Conservation (phyloP, 2,797 vertebrate genomes). For the Gephyroberyx darwinii region DNA sequence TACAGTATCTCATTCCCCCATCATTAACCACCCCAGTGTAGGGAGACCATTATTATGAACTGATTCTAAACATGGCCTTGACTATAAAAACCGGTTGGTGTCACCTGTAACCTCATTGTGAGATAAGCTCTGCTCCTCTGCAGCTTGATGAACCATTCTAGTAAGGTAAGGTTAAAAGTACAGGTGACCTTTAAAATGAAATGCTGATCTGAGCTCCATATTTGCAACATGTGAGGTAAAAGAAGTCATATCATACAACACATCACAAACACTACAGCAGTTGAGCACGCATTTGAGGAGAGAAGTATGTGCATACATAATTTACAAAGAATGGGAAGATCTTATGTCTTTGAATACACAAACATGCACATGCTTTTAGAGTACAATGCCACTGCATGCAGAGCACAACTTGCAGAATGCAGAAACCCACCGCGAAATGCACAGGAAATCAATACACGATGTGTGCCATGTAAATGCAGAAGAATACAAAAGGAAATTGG, state of each 20-base stretch:
- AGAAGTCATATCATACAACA: constrained; percentile 42
- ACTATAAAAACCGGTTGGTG: constrained; percentile 47
- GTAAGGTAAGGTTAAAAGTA: constrained; percentile 48
- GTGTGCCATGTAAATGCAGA: not conserved
- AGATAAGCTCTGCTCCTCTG: constrained; percentile 50
- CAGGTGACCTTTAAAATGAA: constrained; percentile 58
- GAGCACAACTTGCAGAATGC: not conserved
- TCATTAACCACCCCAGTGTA: constrained; percentile 31
- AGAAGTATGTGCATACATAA: constrained; percentile 39
- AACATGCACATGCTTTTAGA: not conserved
- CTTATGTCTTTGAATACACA: constrained; percentile 20
- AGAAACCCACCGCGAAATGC: not conserved
- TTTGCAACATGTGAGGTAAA: constrained; percentile 55
- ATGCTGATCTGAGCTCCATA: constrained; percentile 58
- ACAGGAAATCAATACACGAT: not conserved
- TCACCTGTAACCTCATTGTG: constrained; percentile 56
- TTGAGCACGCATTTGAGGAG: constrained; percentile 21
- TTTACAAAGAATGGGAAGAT: constrained; percentile 33
- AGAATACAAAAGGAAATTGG: not conserved
- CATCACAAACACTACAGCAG: constrained; percentile 37
- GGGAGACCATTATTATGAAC: constrained; percentile 54
- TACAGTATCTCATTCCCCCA: constrained; percentile 25
- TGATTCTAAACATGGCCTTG: constrained; percentile 46
- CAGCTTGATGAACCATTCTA: constrained; percentile 39
- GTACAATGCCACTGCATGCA: not conserved